These are phyloP conservation scores for Antheraea pernyi DNA, from an alignment of 1,140 invertebrate genomes.

Conservation along the genomic window DNA sequence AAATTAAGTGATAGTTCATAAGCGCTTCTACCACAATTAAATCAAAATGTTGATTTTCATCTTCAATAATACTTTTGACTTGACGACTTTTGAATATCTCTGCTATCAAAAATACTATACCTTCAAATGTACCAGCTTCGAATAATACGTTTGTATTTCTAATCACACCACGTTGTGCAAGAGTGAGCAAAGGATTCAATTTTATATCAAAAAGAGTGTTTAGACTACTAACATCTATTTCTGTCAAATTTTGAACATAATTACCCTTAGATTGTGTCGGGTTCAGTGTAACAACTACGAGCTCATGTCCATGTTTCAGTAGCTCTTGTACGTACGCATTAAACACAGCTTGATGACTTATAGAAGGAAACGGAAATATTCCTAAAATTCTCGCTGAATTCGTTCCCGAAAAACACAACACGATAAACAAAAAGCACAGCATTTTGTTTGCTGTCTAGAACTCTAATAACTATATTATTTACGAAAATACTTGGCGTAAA, in stretches of 20 bases:
- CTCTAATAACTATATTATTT: background rate
- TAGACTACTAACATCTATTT: conserved; percentile 8
- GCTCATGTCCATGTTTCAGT: conserved; percentile 13
- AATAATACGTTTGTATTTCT: background rate
- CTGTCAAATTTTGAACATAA: conserved; percentile 7
- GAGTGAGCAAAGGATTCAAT: background rate
- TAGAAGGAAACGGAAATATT: conserved; percentile 16
- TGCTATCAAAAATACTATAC: background rate
- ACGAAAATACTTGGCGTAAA: too few species aligned
- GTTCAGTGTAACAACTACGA: conserved; percentile 13
- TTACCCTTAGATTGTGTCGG: background rate
- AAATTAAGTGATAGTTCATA: conserved; percentile 34
- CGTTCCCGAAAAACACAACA: background rate
- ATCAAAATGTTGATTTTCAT: conserved; percentile 52
- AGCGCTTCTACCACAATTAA: conserved; percentile 49
- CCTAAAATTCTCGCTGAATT: conserved; percentile 14
- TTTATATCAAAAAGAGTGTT: background rate
- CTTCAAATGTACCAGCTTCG: background rate
- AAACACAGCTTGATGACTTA: conserved; percentile 21
- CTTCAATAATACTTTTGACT: conserved; percentile 44
- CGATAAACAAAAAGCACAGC: background rate
- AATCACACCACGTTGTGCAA: conserved; percentile 8
- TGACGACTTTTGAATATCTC: conserved; percentile 15
- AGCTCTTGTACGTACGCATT: background rate
- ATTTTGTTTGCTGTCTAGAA: background rate